Base-by-base conservation (phyloP, 2,113 vertebrate genomes). In the Nothoprocta pentlandii region DNA sequence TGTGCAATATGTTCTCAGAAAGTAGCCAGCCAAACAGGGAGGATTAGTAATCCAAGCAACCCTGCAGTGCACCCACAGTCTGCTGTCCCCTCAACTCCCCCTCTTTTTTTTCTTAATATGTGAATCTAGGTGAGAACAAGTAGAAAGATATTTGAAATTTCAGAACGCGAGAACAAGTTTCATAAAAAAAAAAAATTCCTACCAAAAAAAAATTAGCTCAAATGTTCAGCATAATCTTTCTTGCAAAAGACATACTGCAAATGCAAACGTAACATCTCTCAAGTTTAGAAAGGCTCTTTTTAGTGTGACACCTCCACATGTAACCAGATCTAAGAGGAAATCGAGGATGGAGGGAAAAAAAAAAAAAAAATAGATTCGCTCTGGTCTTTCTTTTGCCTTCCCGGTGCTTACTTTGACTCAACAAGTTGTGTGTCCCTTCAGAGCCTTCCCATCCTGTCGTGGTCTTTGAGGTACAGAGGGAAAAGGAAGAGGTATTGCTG, bases 1-100 rank as follows among this genome's bases (percentile, higher is more conserved):
- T 96, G 93, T 96, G 96, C 97, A 98, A 81, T 96, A 93, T 74
- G 88, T 90, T 96, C 88, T 83, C 88, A 69, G 69, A 95, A 96
- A 95, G 83, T 1, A 87, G 68, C 53, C 75, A 91, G 96, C 93
- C 97, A 97, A 97, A 92, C 28, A 94, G 32, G 78, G 94, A 95
- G 92, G 59, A 80, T 85, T 42, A 90, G 87, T 68, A 93, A 93
- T 80, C 51, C 70, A 76, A 92, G 66, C 42, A 86, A 62, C 25
- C 39, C 59, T 83, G 36, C 4, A 71, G 73, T 59, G 74, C 36
- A 73, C 44, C 46, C 78, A 63, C 78, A 90, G 25, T 44, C 87
- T 4, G 9, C 21, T 71, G 62, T 19, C 41, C 53, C 34, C 8
- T 21, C 46, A 28, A 20, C 22, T 11, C 53, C 34, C 8, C 25